Base-by-base conservation (phyloP, 2,113 vertebrate species). In the Channa maculata region DNA sequence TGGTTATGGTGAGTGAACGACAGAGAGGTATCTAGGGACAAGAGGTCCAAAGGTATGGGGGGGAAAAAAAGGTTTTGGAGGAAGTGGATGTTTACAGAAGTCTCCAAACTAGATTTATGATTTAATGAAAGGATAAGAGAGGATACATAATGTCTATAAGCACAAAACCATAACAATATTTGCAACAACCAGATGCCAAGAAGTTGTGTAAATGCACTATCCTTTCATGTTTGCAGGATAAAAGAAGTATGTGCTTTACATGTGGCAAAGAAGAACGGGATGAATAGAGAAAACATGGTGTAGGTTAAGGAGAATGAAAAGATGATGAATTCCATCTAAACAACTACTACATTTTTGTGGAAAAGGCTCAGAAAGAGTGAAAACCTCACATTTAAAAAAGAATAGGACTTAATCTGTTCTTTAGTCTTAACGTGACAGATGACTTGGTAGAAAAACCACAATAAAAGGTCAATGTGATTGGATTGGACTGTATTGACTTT, bases 21-120 rank as follows among this genome's bases (percentile, higher is more conserved):
- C 24, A 72, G 39, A 50, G 15, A 43, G 39, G 51, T 62, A 43
- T 36, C 58, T 55, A 72, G 53, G 41, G 13, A 51, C 39, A 41
- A 39, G 64, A 38, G 81, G 53, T 9, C 63, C 38, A 66, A 50
- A 80, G 66, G 51, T 71, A 87, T 13, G 8, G 46, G 64, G 64
- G 76, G 67, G 67, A 55, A 44, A 37, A 69, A 62, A 75, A 10
- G 65, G 24, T 1, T 50, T 44, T 38, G 2, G n/a, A 79, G 73
- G 80, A 87, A 83, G 69, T 75, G 76, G 43, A 67, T 89, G 72
- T 91, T 90, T 85, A 87, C 60, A 81, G 75, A 76, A 82, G 80
- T 39, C 61, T 6, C 34, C 52, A 15, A 10, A 37, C 38, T 37
- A 39, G 58, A 83, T 58, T 83, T 34, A 33, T 13, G 65, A 50